Evolutionary conservation across 2,888 invertebrate genomes (phyloP).

Genomic region (Petrophora chlorosata): DNA sequence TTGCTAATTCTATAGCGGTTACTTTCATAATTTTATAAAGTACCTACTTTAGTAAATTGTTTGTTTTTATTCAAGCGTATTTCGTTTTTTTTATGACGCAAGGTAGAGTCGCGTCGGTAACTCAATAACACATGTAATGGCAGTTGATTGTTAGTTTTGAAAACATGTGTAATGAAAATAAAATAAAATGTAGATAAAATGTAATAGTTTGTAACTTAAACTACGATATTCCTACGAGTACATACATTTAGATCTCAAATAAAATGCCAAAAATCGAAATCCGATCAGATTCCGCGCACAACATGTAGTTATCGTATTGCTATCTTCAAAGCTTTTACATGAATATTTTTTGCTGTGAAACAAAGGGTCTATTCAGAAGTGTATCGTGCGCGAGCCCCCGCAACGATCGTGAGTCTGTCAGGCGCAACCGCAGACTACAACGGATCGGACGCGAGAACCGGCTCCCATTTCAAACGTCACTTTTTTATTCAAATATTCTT

Average conservation of each 20-base stretch:
- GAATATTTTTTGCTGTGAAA: slow-evolving; percentile 56
- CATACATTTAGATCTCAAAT: not conserved
- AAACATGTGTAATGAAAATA: too few relatives aligned
- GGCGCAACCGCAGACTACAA: slow-evolving; percentile 69
- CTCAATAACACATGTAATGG: too few relatives aligned
- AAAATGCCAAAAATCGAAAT: slow-evolving; percentile 12
- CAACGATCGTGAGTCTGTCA: slow-evolving; percentile 71
- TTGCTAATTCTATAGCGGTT: slow-evolving; percentile 19
- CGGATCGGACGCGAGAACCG: slow-evolving; percentile 49
- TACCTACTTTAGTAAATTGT: slow-evolving; percentile 2
- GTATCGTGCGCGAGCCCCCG: slow-evolving; percentile 63
- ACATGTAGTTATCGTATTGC: slow-evolving; percentile 43
- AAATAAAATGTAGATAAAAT: not conserved
- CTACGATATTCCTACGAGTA: too few relatives aligned
- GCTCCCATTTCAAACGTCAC: slow-evolving; percentile 44
- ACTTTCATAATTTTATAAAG: slow-evolving; percentile 11
- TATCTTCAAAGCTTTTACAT: slow-evolving; percentile 50
- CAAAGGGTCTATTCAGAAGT: slow-evolving; percentile 67
- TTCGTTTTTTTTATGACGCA: too few relatives aligned
- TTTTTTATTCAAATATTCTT: slow-evolving; percentile 48
- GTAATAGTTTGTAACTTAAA: not conserved
- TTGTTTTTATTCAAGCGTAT: too few relatives aligned
- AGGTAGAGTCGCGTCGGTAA: too few relatives aligned
- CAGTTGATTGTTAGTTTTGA: too few relatives aligned
- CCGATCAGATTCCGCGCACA: slow-evolving; percentile 32